Percentiles rank a stretch among this genome's conserved stretches.
Evolutionary conservation across 2,113 vertebrate genomes (phyloP).

Genomic region (Gambusia affinis): DNA sequence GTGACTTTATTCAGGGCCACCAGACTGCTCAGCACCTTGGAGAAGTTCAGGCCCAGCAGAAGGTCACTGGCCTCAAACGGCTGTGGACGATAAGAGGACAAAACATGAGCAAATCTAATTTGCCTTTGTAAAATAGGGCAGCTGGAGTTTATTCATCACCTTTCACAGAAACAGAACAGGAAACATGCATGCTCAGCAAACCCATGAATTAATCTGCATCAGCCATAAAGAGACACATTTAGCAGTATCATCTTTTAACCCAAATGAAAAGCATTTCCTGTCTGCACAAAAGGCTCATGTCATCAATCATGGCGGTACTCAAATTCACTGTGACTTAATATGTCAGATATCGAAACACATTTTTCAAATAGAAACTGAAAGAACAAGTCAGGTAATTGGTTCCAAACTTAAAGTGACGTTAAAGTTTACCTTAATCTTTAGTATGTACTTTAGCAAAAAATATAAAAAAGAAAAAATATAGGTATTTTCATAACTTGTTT

Average conservation of each 20-base stretch:
- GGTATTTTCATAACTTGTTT: too few species aligned
- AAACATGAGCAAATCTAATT: constrained; percentile 5
- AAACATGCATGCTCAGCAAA: constrained; percentile 28
- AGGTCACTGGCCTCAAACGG: constrained; percentile 97
- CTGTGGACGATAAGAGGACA: constrained; percentile 71
- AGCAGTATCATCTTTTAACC: background rate
- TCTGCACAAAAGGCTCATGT: background rate
- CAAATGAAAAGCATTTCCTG: background rate
- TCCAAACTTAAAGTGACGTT: too few species aligned
- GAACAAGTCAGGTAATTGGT: background rate
- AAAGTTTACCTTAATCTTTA: too few species aligned
- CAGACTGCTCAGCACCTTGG: constrained; percentile 93
- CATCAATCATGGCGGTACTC: background rate
- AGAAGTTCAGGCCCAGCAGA: constrained; percentile 95
- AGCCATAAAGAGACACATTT: constrained; percentile 8
- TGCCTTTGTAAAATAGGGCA: constrained; percentile 7
- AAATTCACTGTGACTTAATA: background rate
- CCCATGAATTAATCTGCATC: constrained; percentile 8
- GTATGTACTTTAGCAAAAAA: too few species aligned
- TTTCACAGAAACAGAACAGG: constrained; percentile 8
- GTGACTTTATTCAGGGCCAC: constrained; percentile 97
- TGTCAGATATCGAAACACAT: background rate
- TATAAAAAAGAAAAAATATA: too few species aligned
- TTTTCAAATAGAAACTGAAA: background rate
- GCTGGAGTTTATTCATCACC: constrained; percentile 18